Base-by-base conservation (phyloP, 2,888 invertebrate genomes). In the Sphinx pinastri region DNA sequence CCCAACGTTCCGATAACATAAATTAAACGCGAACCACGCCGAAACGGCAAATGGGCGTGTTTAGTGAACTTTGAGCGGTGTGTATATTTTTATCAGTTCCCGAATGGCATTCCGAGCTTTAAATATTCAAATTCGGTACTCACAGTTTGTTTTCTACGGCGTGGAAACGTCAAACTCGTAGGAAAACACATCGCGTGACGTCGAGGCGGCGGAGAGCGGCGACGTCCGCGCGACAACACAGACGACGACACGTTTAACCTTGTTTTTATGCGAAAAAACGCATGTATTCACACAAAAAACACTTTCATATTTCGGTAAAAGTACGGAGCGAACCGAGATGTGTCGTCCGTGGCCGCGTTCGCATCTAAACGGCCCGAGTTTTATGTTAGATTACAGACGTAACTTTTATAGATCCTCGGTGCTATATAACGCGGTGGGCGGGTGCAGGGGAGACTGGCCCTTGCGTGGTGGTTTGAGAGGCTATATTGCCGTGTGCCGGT, bases 361-460 rank as follows among this genome's bases (percentile, higher is more conserved):
- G 90, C 94, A 94, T 94, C 94, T 94, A 94, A 94, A 93, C 94
- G 94, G 94, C 93, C 93, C 92, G 93, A 93, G 93, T 94, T 94
- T 94, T 94, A 94, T 94, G 94, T 94, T 93, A 94, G 94, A 94
- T 94, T 94, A 94, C 94, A 94, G 93, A 94, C 94, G 93, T 94
- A 93, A 94, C 93, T 94, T 94, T 94, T 94, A 94, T 94, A 94
- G 94, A 94, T 94, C 94, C 93, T 94, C 93, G 92, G 93, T 93
- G 93, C 94, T 94, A 94, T 94, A 94, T 94, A 94, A 93, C 94
- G 93, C 90, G 92, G 92, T 90, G 91, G 91, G 88, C 86, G 88
- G 83, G 85, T 87, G 83, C 87, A 87, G 83, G 86, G 89, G 85
- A 93, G 85, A 87, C 81, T 91, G 83, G 87, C 84, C 90, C 84